These are phyloP conservation scores for Parus major DNA, from an alignment of 2,113 vertebrate species.

Conservation along the genomic window DNA sequence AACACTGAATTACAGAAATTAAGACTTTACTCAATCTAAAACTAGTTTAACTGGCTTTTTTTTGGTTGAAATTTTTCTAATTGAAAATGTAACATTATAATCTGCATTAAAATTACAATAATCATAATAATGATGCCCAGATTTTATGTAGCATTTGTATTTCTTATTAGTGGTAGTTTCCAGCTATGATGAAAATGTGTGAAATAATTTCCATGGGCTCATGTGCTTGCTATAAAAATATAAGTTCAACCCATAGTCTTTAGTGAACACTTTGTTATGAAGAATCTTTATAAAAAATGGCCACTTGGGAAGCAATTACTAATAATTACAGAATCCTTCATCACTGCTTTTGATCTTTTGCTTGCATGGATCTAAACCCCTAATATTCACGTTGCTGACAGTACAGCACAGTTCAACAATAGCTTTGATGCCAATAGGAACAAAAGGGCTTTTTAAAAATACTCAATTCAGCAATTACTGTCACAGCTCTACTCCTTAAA, in stretches of 20 bases:
- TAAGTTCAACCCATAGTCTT: constrained; percentile 40
- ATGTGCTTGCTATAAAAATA: constrained; percentile 58
- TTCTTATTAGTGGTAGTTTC: constrained; percentile 52
- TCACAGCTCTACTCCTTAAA: constrained; percentile 53
- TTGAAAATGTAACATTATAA: neutral
- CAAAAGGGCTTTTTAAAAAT: constrained; percentile 70
- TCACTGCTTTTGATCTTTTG: constrained; percentile 64
- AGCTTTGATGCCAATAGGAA: constrained; percentile 63
- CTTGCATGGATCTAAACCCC: constrained; percentile 23
- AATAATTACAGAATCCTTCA: constrained; percentile 72
- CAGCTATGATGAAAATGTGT: constrained; percentile 30
- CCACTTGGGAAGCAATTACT: constrained; percentile 75
- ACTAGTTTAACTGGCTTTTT: neutral
- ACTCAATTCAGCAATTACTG: constrained; percentile 69
- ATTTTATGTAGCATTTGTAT: constrained; percentile 14
- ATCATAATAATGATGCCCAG: neutral
- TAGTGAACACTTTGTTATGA: constrained; percentile 28
- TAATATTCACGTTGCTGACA: constrained; percentile 54
- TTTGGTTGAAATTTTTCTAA: neutral
- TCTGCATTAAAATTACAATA: neutral
- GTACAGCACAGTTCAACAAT: constrained; percentile 43
- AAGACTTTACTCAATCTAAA: neutral
- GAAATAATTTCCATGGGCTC: constrained; percentile 31
- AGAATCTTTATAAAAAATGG: constrained; percentile 61
- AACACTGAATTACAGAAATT: neutral